phyloP scores from a whole-genome alignment of 2,797 vertebrate genomes.

The Esox lucius region DNA sequence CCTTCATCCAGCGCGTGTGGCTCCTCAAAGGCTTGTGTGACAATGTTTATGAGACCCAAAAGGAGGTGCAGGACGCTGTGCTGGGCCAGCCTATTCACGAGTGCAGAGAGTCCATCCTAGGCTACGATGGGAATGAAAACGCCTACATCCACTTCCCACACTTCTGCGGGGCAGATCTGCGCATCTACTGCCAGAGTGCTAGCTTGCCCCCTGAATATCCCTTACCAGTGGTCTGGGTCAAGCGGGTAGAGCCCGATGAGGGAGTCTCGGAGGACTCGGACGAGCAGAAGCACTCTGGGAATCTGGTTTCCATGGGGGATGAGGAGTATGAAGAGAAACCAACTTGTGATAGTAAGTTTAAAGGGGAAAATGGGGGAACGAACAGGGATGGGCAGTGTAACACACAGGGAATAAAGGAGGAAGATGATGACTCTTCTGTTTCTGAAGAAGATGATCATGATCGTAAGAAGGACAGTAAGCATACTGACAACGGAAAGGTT shows the following conservation, averaged over 20 bases:
- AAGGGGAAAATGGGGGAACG: constrained; percentile 15
- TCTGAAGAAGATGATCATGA: not conserved
- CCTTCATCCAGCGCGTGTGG: constrained; percentile 93
- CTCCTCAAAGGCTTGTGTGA: constrained; percentile 96
- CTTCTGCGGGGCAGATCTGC: constrained; percentile 95
- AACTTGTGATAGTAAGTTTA: constrained; percentile 34
- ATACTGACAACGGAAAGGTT: constrained; percentile 33
- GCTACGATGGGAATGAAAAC: constrained; percentile 93
- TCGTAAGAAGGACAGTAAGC: constrained; percentile 14
- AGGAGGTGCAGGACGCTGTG: constrained; percentile 91
- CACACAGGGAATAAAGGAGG: constrained; percentile 37
- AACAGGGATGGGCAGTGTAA: constrained; percentile 22
- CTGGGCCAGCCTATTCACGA: constrained; percentile 96
- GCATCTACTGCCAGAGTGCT: constrained; percentile 94
- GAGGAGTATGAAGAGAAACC: constrained; percentile 29
- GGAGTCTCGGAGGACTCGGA: constrained; percentile 43
- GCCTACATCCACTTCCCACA: constrained; percentile 98
- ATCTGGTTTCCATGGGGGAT: constrained; percentile 16
- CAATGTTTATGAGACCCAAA: constrained; percentile 95
- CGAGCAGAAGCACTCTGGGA: constrained; percentile 37
- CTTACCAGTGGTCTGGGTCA: constrained; percentile 75
- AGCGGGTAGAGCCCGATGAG: constrained; percentile 46
- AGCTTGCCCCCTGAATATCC: constrained; percentile 84
- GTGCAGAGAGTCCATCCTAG: constrained; percentile 96
- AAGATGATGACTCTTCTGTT: not conserved